Evolutionary conservation across 2,888 invertebrate genomes (phyloP).

Genomic region (Belgica antarctica): DNA sequence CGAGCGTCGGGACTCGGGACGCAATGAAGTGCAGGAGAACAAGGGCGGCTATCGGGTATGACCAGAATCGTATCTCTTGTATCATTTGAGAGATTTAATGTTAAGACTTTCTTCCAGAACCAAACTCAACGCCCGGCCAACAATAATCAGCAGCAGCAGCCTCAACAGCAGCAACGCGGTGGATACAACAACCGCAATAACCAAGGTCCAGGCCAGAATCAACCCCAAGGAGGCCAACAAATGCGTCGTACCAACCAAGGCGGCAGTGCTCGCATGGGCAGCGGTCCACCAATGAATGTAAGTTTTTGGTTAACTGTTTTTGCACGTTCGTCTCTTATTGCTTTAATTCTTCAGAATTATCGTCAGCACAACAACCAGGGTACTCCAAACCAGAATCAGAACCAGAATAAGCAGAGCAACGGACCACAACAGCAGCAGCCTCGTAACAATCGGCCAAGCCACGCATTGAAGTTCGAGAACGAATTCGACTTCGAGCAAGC

Average conservation of each 20-base stretch:
- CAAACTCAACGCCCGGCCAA: constrained; percentile 51
- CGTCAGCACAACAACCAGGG: constrained; percentile 49
- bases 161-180: constrained; percentile 51
- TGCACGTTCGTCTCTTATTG: background rate
- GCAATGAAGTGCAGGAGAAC: constrained; percentile 46
- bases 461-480: constrained; percentile 82
- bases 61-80: background rate
- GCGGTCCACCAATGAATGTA: constrained; percentile 34
- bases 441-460: too few species aligned
- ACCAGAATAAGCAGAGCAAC: constrained; percentile 57
- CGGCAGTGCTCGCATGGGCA: constrained; percentile 51
- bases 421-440: constrained; percentile 55
- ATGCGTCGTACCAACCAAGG: constrained; percentile 52
- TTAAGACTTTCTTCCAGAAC: constrained; percentile 46
- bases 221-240: constrained; percentile 45
- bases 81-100: too few species aligned
- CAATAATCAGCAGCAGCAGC: constrained; percentile 49
- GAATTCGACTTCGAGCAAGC: constrained; percentile 99
- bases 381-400: constrained; percentile 51
- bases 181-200: constrained; percentile 45
- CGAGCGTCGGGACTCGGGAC: constrained; percentile 54
- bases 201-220: constrained; percentile 45
- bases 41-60: constrained; percentile 36
- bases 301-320: background rate
- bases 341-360: constrained; percentile 5